Percentiles rank a stretch among this genome's conserved stretches.
Evolutionary conservation across 2,888 invertebrate species (phyloP).

Genomic region (Melanchra persicariae): DNA sequence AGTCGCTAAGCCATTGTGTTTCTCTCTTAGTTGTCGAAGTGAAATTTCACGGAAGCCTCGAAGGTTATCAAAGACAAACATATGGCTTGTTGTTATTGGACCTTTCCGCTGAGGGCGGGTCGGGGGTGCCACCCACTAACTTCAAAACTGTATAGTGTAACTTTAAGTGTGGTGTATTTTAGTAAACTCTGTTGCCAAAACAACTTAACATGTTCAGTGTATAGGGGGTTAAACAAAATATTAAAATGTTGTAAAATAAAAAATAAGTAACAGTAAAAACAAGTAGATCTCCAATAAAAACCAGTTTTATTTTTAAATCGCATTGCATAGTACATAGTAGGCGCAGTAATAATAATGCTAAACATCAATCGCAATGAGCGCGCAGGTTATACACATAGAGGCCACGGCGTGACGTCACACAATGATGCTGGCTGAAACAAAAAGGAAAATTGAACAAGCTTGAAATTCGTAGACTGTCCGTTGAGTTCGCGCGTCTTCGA

Average conservation of each 20-base stretch:
- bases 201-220: constrained; percentile 42
- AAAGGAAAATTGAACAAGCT: constrained; percentile 74
- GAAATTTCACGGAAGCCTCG: constrained; percentile 66
- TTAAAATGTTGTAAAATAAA: constrained; percentile 32
- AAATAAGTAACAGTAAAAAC: constrained; percentile 40
- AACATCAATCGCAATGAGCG: constrained; percentile 71
- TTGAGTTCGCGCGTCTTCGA: constrained; percentile 76
- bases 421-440: constrained; percentile 73
- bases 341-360: constrained; percentile 38
- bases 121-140: constrained; percentile 65
- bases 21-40: constrained; percentile 58
- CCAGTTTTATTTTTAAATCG: constrained; percentile 60
- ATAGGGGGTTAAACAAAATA: constrained; percentile 13
- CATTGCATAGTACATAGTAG: constrained; percentile 51
- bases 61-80: constrained; percentile 70
- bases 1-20: constrained; percentile 70
- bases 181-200: constrained; percentile 2
- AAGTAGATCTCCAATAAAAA: constrained; percentile 33
- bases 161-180: constrained; percentile 13
- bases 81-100: constrained; percentile 75
- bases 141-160: constrained; percentile 29
- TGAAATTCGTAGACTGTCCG: constrained; percentile 76
- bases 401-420: constrained; percentile 32
- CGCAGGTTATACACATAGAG: constrained; percentile 51
- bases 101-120: constrained; percentile 73